These are phyloP conservation scores for Sitodiplosis mosellana DNA, from an alignment of 1,140 invertebrate species.

Conservation along the genomic window DNA sequence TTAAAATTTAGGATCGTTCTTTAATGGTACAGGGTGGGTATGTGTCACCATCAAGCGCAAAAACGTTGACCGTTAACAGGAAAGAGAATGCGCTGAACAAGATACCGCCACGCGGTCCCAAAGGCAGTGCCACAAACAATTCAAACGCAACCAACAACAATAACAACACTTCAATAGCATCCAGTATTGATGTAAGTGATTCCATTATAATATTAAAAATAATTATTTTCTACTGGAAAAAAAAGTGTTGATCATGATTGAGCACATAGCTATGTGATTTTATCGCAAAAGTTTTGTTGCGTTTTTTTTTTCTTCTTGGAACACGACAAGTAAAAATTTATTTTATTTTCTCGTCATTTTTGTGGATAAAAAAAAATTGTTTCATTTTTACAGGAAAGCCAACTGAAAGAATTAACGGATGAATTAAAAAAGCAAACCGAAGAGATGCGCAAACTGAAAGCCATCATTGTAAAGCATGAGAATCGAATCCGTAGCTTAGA, in stretches of 20 bases:
- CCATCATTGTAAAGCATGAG: slow-evolving; percentile 87
- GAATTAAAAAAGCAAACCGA: slow-evolving; percentile 63
- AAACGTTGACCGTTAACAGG: slow-evolving; percentile 38
- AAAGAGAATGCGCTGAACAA: slow-evolving; percentile 51
- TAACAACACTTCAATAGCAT: neutral
- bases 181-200: neutral
- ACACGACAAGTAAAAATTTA: too few relatives aligned
- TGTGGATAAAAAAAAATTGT: too few relatives aligned
- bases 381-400: slow-evolving; percentile 32
- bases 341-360: too few relatives aligned
- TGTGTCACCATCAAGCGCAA: slow-evolving; percentile 29
- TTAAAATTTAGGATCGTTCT: slow-evolving; percentile 30
- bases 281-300: too few relatives aligned
- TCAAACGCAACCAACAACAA: neutral
- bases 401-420: slow-evolving; percentile 29
- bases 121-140: slow-evolving; percentile 1
- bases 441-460: slow-evolving; percentile 78
- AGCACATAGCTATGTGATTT: slow-evolving; percentile 1
- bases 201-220: too few relatives aligned
- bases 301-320: too few relatives aligned
- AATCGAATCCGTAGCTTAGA: slow-evolving; percentile 46
- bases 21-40: slow-evolving; percentile 39
- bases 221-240: too few relatives aligned
- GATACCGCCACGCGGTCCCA: slow-evolving; percentile 20
- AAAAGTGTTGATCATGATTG: neutral